These are phyloP conservation scores for Macrobrachium rosenbergii DNA, from an alignment of 1,140 invertebrate species.

Conservation along the genomic window DNA sequence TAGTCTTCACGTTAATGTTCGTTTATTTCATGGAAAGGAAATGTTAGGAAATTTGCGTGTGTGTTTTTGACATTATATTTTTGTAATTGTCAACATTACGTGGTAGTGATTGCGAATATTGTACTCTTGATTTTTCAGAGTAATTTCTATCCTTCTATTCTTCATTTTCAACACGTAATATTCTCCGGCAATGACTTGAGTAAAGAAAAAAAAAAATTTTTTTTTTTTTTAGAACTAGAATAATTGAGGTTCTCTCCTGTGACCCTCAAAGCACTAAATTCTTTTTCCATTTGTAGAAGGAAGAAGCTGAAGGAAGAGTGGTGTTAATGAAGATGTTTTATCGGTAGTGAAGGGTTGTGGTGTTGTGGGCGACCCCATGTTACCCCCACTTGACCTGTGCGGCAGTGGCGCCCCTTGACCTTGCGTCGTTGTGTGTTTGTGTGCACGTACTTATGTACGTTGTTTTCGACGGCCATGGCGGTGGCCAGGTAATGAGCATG, in stretches of 20 bases:
- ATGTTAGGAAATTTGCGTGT: too few species aligned
- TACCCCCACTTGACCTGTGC: constrained; percentile 51
- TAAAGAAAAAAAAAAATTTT: too few species aligned
- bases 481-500: constrained; percentile 40
- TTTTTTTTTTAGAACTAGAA: too few species aligned
- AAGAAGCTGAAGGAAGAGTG: neutral
- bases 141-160: too few species aligned
- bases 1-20: neutral
- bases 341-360: constrained; percentile 40
- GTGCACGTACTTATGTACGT: neutral
- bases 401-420: constrained; percentile 35
- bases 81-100: too few species aligned
- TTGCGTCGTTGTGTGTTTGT: constrained; percentile 23
- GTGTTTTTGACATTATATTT: too few species aligned
- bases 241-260: too few species aligned
- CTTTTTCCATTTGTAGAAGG: neutral
- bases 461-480: constrained; percentile 31
- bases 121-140: too few species aligned
- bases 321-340: constrained; percentile 4
- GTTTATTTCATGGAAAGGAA: neutral
- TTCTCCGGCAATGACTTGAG: too few species aligned
- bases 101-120: too few species aligned
- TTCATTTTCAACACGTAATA: too few species aligned
- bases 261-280: too few species aligned
- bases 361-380: constrained; percentile 9